Conservation (phyloP, 2,888 invertebrate species). For the Acanthoscelides obtectus region DNA sequence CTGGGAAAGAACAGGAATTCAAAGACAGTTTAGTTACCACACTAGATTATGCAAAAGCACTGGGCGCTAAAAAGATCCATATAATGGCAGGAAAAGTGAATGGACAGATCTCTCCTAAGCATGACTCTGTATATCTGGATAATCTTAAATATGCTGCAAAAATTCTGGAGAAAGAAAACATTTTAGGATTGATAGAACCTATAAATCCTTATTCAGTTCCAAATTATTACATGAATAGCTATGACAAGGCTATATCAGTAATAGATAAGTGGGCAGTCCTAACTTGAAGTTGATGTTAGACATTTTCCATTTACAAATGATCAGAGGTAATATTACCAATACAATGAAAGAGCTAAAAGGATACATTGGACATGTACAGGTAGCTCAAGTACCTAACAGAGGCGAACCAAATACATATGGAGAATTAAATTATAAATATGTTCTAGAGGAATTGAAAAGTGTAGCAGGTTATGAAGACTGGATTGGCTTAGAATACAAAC, state of each 20-base stretch:
- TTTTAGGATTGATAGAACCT: slow-evolving; percentile 86
- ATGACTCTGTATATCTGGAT: slow-evolving; percentile 64
- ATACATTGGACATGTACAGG: slow-evolving; percentile 70
- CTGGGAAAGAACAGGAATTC: slow-evolving; percentile 70
- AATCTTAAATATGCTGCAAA: slow-evolving; percentile 76
- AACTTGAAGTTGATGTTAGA: slow-evolving; percentile 81
- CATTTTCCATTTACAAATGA: slow-evolving; percentile 86
- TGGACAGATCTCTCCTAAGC: slow-evolving; percentile 46
- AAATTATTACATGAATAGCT: slow-evolving; percentile 80
- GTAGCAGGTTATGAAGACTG: slow-evolving; percentile 69
- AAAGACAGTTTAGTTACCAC: slow-evolving; percentile 64
- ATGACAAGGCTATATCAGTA: slow-evolving; percentile 67
- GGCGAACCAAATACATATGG: slow-evolving; percentile 82
- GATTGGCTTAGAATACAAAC: slow-evolving; percentile 89
- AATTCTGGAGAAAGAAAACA: slow-evolving; percentile 61
- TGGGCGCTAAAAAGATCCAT: slow-evolving; percentile 79
- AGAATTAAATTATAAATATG: slow-evolving; percentile 80
- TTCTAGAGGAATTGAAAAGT: slow-evolving; percentile 63
- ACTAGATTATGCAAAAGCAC: slow-evolving; percentile 73
- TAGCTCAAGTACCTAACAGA: slow-evolving; percentile 88
- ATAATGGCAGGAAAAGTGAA: slow-evolving; percentile 80
- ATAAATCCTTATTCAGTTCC: slow-evolving; percentile 83
- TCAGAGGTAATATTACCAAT: slow-evolving; percentile 77
- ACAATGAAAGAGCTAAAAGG: slow-evolving; percentile 67
- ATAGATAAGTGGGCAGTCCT: slow-evolving; percentile 72